Base-by-base conservation (phyloP, 2,797 vertebrate genomes). In the Tauraco hartlaubi region DNA sequence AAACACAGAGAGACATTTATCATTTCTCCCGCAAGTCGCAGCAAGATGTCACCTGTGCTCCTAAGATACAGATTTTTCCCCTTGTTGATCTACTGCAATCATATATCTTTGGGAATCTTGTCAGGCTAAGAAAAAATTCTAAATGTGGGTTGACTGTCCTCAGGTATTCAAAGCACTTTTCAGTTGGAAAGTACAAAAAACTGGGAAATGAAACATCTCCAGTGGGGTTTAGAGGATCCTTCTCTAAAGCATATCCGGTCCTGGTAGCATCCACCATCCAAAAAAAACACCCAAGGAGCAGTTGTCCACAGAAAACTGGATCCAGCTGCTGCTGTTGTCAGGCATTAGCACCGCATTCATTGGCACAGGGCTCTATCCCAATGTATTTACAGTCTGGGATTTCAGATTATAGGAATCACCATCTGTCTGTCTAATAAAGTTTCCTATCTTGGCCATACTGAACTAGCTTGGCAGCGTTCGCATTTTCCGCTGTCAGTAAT, bases 401-500 rank as follows among this genome's bases (percentile, higher is more conserved):
- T 71, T 66, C 89, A 92, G 75, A 71, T 80, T 94, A 90, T 19
- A 90, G 69, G 92, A 94, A 83, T 84, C 85, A 85, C 61, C 5
- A 9, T 87, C 81, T 58, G 49, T 73, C 66, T 76, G 68, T 71
- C 73, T 93, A 75, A 72, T 58, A 77, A 66, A 41, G 67, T 64
- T 91, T 93, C 58, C 61, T 54, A 21, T 68, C 72, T 92, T 88
- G 82, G 78, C 56, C 81, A 48, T 35, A 46, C 52, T n/a, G 74
- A 87, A 66, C 51, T 28, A 48, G 41, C 61, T 92, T 88, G 87
- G 75, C 72, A 88, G 78, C 64, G 90, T 85, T 77, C 5, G 4
- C 64, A 22, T 81, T 90, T 92, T 84, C 83, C 59, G 52, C 71
- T 87, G 77, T 82, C 59, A 52, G 37, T 41, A 84, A 86, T 22